Conservation (phyloP, 2,888 invertebrate genomes). For the Volucella zonaria region DNA sequence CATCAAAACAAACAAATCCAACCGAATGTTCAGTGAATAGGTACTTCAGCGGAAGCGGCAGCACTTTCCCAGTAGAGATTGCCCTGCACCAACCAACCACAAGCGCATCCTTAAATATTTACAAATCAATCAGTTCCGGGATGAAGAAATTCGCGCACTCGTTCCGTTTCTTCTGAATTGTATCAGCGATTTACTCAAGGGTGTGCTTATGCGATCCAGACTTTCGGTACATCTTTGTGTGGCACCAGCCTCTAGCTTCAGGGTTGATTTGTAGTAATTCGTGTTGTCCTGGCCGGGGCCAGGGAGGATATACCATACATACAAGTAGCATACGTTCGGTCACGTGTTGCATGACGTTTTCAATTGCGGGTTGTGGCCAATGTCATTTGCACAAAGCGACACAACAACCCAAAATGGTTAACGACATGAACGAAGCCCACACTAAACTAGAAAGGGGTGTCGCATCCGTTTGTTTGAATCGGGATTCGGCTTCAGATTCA, state of each 20-base stretch:
- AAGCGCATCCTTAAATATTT: conserved; percentile 75
- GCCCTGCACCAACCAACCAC: conserved; percentile 32
- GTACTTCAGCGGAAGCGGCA: conserved; percentile 11
- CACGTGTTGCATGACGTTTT: conserved; percentile 75
- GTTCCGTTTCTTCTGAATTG: conserved; percentile 2
- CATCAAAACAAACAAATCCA: conserved; percentile 74
- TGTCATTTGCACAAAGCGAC: conserved; percentile 73
- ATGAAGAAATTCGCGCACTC: conserved; percentile 25
- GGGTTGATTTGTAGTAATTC: conserved; percentile 19
- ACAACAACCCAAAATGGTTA: conserved; percentile 64
- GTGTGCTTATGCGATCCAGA: conserved; percentile 24
- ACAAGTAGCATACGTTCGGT: conserved; percentile 68
- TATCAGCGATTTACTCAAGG: conserved; percentile 55
- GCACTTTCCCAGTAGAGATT: conserved; percentile 30
- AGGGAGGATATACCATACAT: conserved; percentile 55
- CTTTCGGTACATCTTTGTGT: conserved; percentile 19
- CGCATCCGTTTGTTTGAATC: conserved; percentile 5
- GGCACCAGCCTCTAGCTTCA: conserved; percentile 5
- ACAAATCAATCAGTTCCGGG: conserved; percentile 75
- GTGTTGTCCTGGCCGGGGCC: conserved; percentile 59
- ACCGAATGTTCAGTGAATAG: conserved; percentile 4
- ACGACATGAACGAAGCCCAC: conserved; percentile 59
- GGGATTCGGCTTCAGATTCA: neutral
- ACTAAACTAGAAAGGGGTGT: conserved; percentile 47
- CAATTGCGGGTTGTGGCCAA: conserved; percentile 76